Conservation (phyloP, 2,888 invertebrate species). For the Drosophila monieri region DNA sequence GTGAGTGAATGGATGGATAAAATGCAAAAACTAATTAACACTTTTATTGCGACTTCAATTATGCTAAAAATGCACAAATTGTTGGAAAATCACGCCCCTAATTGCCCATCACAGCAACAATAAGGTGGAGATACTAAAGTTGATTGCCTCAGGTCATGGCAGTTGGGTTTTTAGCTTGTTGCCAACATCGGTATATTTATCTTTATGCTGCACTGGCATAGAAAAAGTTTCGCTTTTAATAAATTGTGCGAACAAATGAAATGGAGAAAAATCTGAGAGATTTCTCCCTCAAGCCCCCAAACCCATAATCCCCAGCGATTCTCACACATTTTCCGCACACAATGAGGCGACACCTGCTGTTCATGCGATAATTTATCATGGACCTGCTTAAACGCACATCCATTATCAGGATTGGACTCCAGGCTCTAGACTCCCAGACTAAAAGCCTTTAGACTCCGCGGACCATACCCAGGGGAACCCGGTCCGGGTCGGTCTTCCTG, state of each 20-base stretch:
- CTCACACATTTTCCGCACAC: conserved; percentile 63
- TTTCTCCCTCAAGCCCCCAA: conserved; percentile 29
- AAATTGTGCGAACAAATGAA: conserved; percentile 66
- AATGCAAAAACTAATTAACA: conserved; percentile 78
- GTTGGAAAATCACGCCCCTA: conserved; percentile 78
- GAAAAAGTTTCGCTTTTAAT: conserved; percentile 62
- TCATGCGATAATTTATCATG: conserved; percentile 67
- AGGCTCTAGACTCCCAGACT: conserved; percentile 3
- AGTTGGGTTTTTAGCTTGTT: conserved; percentile 56
- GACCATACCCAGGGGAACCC: conserved; percentile 7
- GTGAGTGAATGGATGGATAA: conserved; percentile 8
- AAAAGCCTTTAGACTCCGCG: conserved; percentile 2
- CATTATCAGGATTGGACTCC: conserved; percentile 54
- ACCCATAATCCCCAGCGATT: conserved; percentile 23
- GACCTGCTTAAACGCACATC: conserved; percentile 77
- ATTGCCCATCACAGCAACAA: conserved; percentile 64
- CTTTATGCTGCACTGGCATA: conserved; percentile 33
- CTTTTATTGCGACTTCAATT: conserved; percentile 76
- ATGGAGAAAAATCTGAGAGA: conserved; percentile 33
- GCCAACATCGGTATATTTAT: conserved; percentile 44
- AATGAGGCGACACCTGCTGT: conserved; percentile 71
- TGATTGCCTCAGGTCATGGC: conserved; percentile 67
- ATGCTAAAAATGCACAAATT: conserved; percentile 74
- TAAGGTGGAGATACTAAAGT: conserved; percentile 45
- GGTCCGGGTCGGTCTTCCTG: conserved; percentile 12